Evolutionary conservation across 2,888 invertebrate genomes (phyloP).

Genomic region (Drosophila colorata): DNA sequence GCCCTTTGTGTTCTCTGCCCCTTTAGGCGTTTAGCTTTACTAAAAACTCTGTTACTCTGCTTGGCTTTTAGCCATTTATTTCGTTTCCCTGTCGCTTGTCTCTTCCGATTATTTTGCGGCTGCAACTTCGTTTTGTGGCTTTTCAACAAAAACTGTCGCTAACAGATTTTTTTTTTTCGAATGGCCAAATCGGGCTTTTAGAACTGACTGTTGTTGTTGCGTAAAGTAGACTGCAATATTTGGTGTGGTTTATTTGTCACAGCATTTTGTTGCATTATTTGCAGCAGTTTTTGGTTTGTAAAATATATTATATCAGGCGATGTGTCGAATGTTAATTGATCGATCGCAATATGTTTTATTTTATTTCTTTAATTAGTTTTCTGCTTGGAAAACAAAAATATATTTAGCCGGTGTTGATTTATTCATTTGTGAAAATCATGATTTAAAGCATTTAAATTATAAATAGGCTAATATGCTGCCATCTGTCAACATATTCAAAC

Average conservation of each 20-base stretch:
- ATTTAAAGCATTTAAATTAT: too few species aligned
- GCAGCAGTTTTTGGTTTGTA: background rate
- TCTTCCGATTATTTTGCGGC: slow-evolving; percentile 43
- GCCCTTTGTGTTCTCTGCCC: slow-evolving; percentile 17
- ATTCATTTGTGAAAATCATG: background rate
- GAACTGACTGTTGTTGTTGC: slow-evolving; percentile 4
- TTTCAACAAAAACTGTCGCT: slow-evolving; percentile 38
- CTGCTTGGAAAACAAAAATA: background rate
- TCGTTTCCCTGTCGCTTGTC: slow-evolving; percentile 36
- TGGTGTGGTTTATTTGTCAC: slow-evolving; percentile 6
- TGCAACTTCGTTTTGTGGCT: slow-evolving; percentile 47
- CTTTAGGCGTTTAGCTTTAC: slow-evolving; percentile 45
- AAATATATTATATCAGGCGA: slow-evolving; percentile 5
- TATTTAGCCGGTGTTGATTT: background rate
- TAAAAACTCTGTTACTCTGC: slow-evolving; percentile 21
- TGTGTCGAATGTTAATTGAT: slow-evolving; percentile 11
- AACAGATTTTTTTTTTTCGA: slow-evolving; percentile 33
- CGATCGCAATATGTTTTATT: background rate
- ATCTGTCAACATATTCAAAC: background rate
- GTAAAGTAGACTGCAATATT: slow-evolving; percentile 23
- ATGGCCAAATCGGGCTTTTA: slow-evolving; percentile 27
- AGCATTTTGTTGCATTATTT: slow-evolving; percentile 5
- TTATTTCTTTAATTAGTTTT: background rate
- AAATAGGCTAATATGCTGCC: too few species aligned
- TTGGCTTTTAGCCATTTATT: slow-evolving; percentile 49